A percentile compares a stretch with the other conserved stretches of the same genome.
Conservation (phyloP, 23 tunicate species). For the Trididemnum clinides region DNA sequence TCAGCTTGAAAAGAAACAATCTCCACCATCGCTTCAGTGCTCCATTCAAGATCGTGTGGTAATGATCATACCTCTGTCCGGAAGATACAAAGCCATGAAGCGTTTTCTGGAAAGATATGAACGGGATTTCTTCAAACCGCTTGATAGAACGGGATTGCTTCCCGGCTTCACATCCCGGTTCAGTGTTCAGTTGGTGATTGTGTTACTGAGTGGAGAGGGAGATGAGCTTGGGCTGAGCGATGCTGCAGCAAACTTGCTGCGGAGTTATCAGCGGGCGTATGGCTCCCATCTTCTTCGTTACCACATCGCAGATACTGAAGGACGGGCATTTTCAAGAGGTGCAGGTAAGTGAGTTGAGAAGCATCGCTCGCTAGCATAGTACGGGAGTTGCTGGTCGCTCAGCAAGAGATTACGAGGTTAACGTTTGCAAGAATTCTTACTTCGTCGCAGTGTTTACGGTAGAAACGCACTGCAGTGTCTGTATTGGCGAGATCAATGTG, state of each 20-base stretch:
- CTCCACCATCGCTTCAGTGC: not conserved
- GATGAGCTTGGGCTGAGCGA: constrained; percentile 55
- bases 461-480: too few relatives aligned
- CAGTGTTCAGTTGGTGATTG: constrained; percentile 81
- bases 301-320: constrained; percentile 54
- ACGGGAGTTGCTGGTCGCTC: too few relatives aligned
- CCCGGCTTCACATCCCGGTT: not conserved
- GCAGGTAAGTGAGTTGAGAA: constrained; percentile 75
- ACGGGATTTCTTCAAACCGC: constrained; percentile 26
- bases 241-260: constrained; percentile 58
- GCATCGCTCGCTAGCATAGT: too few relatives aligned
- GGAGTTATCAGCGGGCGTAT: constrained; percentile 49
- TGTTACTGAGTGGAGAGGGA: constrained; percentile 48
- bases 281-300: constrained; percentile 60
- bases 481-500: too few relatives aligned
- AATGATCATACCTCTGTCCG: constrained; percentile 73
- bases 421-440: too few relatives aligned
- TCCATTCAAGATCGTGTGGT: constrained; percentile 19
- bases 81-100: constrained; percentile 77
- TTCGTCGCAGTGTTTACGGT: too few relatives aligned
- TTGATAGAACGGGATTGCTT: not conserved
- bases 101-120: constrained; percentile 73
- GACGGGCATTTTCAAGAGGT: constrained; percentile 75
- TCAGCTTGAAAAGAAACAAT: not conserved
- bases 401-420: too few relatives aligned